Conservation (phyloP, 2,888 invertebrate species). For the Lamellibrachia satsuma region DNA sequence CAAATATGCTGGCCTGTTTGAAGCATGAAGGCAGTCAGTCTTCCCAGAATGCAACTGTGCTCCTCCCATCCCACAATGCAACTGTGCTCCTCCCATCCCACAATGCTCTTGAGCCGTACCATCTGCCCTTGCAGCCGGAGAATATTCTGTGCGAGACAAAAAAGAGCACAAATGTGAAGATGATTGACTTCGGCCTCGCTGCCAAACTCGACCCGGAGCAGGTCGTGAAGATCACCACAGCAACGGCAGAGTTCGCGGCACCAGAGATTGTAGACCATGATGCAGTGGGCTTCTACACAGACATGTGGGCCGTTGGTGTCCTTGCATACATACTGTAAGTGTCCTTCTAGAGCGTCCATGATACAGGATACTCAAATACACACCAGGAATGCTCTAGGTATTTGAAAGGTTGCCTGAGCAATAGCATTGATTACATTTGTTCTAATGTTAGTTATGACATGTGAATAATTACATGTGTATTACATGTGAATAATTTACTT, state of each 20-base stretch:
- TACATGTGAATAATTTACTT: no score
- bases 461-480: no score
- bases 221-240: slow-evolving; percentile 97
- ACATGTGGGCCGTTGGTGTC: slow-evolving; percentile 99
- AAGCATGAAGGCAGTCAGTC: no score
- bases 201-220: slow-evolving; percentile 98
- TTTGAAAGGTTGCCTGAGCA: no score
- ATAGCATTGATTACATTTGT: no score
- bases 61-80: not conserved
- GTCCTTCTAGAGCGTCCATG: not conserved
- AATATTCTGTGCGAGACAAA: slow-evolving; percentile 99
- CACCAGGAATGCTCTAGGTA: no score
- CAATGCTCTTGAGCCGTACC: not conserved
- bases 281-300: slow-evolving; percentile 99
- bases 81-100: not conserved
- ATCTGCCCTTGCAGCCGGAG: slow-evolving; percentile 84
- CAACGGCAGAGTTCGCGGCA: slow-evolving; percentile 99
- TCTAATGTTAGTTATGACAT: no score
- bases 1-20: not conserved
- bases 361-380: no score
- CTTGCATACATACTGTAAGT: slow-evolving; percentile 97
- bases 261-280: slow-evolving; percentile 99
- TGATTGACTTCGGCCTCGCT: slow-evolving; percentile 99
- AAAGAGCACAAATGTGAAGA: slow-evolving; percentile 92
- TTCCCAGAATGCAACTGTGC: not conserved